Evolutionary conservation across 2,113 vertebrate species (phyloP).

Genomic region (Eubucco bourcierii): DNA sequence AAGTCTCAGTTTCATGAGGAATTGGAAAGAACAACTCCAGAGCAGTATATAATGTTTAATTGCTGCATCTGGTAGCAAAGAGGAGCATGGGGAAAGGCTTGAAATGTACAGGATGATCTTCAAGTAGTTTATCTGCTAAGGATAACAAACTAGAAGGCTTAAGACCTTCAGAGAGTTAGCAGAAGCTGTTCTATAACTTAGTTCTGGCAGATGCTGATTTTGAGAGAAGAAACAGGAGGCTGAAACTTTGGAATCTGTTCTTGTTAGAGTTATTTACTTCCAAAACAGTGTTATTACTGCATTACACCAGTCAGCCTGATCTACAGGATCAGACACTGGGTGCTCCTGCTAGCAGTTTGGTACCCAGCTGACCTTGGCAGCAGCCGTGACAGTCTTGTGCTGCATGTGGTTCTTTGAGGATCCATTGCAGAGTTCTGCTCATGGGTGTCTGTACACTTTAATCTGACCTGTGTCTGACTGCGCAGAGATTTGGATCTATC

Average conservation of each 20-base stretch:
- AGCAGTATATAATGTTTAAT: not conserved
- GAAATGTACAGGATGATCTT: not conserved
- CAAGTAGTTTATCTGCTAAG: not conserved
- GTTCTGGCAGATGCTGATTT: not conserved
- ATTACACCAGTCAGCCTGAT: not conserved
- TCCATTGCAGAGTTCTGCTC: not conserved
- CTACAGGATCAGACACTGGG: not conserved
- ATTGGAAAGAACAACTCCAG: not conserved
- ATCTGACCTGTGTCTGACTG: not conserved
- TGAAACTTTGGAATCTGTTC: not conserved
- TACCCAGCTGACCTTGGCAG: not conserved
- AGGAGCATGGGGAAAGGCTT: not conserved
- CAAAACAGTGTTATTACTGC: not conserved
- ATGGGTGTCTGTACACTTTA: not conserved
- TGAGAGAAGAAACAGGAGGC: not conserved
- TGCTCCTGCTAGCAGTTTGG: not conserved
- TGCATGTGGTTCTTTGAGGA: not conserved
- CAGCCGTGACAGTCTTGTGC: fast-evolving
- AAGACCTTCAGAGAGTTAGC: not conserved
- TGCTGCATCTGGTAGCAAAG: not conserved
- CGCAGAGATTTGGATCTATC: not conserved
- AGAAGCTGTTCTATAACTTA: not conserved
- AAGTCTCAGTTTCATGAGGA: not conserved
- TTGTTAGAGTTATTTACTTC: not conserved
- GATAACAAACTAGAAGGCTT: not conserved